Evolutionary conservation across 1,140 invertebrate genomes (phyloP), one percentile per base, ranked within the genome.

Genomic region (Schlechtendalia chinensis): DNA sequence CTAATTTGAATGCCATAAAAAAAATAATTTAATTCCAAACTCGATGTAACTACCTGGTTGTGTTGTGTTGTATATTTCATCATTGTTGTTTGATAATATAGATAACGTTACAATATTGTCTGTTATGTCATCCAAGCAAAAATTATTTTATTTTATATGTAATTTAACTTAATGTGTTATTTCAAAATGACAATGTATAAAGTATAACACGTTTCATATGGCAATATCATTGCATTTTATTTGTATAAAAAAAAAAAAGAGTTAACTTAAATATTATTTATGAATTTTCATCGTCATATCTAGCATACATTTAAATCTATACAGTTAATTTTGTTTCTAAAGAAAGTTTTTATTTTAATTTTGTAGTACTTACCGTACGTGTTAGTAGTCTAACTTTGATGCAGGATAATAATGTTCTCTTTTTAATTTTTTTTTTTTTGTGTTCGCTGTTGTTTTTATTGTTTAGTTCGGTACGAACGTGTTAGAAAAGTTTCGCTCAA

Each of bases 371-470:
- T 67, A n/a, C 32, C 45, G 8, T 53, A 19, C 47, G 16, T 53
- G 47, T 27, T 16, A 29, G 8, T 53, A 45, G 3, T 53, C 24
- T 17, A 27, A 27, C 24, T 71, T 71, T 53, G 58, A 24, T 29
- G 11, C 24, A 29, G 58, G 58, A 71, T 50, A 53, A 71, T 53
- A 71, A 71, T 71, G 24, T 27, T 22, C 67, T 53, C 27, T 71
- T 71, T 71, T 71, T 22, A 19, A 8, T 16, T 39, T 8, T 39
- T 39, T 39, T 39, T 8, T 53, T 71, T 71, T 71, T 71, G 45
- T 29, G 6, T 16, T 50, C 22, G 27, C 16, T 22, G 17, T 22
- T 71, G 22, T 69, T 71, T 69, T 71, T 71, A 4, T 71, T 71
- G 24, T 50, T 71, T 50, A 2, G 47, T 71, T 71, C 47, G 8